These are phyloP conservation scores for Enteromius anoplus DNA, from an alignment of 2,797 vertebrate species.

Conservation along the genomic window DNA sequence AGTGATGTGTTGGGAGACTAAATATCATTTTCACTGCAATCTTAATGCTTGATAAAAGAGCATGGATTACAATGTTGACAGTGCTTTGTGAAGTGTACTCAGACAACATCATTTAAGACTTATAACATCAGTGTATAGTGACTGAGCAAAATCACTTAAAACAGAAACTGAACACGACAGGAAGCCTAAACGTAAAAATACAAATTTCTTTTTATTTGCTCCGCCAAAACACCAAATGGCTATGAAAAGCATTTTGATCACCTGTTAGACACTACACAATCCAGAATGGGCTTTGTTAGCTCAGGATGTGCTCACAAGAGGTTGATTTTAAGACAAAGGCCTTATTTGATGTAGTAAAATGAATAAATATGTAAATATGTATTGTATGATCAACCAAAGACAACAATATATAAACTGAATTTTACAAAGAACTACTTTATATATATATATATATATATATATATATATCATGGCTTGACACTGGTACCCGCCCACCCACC, in stretches of 20 bases:
- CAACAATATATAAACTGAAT: no score
- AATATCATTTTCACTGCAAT: constrained; percentile 27
- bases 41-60: constrained; percentile 27
- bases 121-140: not conserved
- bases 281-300: not conserved
- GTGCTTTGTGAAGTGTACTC: constrained; percentile 22
- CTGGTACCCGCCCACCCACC: no score
- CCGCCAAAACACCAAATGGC: not conserved
- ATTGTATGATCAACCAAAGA: no score
- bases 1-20: constrained; percentile 22
- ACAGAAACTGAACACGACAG: not conserved
- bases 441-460: no score
- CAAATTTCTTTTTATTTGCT: not conserved
- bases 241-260: not conserved
- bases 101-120: constrained; percentile 33
- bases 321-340: not conserved
- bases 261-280: not conserved
- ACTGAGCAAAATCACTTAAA: not conserved
- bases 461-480: no score
- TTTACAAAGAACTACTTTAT: no score
- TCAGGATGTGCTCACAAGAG: not conserved
- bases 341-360: no score
- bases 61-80: constrained; percentile 35
- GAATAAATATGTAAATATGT: no score
- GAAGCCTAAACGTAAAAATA: not conserved